A percentile compares a stretch with the other conserved stretches of the same genome.
Conservation (phyloP, 2,113 vertebrate species). For the Onychostoma macrolepis region DNA sequence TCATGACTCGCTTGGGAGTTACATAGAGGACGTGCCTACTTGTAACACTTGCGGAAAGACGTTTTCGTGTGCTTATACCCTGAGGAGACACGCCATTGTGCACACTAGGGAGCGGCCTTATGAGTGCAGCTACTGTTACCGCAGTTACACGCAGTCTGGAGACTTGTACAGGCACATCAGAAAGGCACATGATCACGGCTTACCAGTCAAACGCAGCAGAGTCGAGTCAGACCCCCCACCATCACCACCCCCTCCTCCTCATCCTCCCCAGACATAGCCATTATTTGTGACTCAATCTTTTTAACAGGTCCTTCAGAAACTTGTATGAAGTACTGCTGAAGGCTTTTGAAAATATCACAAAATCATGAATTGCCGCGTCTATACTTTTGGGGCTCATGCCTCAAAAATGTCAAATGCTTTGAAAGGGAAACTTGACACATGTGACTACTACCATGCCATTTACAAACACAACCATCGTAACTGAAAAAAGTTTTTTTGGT, state of each 20-base stretch:
- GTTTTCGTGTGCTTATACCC: slow-evolving; percentile 91
- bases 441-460: not conserved
- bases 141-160: slow-evolving; percentile 93
- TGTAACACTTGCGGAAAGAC: slow-evolving; percentile 92
- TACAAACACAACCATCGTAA: not conserved
- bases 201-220: slow-evolving; percentile 82
- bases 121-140: slow-evolving; percentile 90
- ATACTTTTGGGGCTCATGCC: not conserved
- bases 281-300: slow-evolving; percentile 8
- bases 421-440: not conserved
- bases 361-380: not conserved
- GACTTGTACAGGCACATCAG: slow-evolving; percentile 93
- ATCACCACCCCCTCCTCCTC: slow-evolving; percentile 40
- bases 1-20: slow-evolving; percentile 81
- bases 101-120: slow-evolving; percentile 91
- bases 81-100: slow-evolving; percentile 90
- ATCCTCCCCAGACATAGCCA: slow-evolving; percentile 51
- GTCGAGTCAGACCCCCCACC: slow-evolving; percentile 68
- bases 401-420: not conserved
- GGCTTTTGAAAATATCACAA: not conserved
- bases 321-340: not conserved
- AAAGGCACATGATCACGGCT: slow-evolving; percentile 86
- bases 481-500: not conserved
- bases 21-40: slow-evolving; percentile 89
- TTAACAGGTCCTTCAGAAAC: not conserved